phyloP scores from a whole-genome alignment of 2,888 invertebrate genomes.

The Tetramorium bicarinatum region DNA sequence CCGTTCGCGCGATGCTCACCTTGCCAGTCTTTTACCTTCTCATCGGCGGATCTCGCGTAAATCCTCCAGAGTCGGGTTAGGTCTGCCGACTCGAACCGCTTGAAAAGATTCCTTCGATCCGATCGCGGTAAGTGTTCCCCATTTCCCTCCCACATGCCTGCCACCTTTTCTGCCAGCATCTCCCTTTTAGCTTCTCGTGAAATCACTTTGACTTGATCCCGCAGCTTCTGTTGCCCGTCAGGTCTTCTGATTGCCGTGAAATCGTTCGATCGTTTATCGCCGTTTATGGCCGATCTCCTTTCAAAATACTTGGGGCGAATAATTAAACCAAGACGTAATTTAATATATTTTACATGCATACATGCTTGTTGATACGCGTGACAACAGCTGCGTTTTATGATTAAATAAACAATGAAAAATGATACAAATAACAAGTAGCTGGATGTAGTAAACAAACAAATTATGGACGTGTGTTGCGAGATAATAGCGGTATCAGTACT shows the following conservation, averaged over 20 bases:
- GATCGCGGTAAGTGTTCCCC: conserved; percentile 70
- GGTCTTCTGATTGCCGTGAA: conserved; percentile 68
- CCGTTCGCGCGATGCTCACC: conserved; percentile 51
- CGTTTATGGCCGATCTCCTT: neutral
- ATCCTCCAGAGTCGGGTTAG: conserved; percentile 67
- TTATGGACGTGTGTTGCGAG: neutral
- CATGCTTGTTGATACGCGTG: neutral
- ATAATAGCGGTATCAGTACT: neutral
- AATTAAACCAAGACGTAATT: conserved; percentile 4
- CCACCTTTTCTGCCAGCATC: conserved; percentile 38
- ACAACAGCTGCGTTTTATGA: neutral
- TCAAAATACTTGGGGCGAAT: neutral
- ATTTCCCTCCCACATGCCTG: neutral
- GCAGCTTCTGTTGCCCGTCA: conserved; percentile 67
- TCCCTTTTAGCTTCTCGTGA: conserved; percentile 50
- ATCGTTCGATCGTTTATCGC: conserved; percentile 51
- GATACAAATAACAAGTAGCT: neutral
- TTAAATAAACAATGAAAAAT: neutral
- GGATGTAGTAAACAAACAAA: neutral
- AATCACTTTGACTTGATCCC: conserved; percentile 69
- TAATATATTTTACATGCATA: neutral
- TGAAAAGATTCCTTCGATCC: conserved; percentile 72
- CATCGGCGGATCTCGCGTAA: conserved; percentile 69
- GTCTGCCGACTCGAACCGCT: conserved; percentile 59
- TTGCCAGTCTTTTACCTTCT: conserved; percentile 67